A percentile compares a stretch with the other conserved stretches of the same genome.
Conservation (phyloP, 2,888 invertebrate genomes). For the Pristionchus exspectatus region DNA sequence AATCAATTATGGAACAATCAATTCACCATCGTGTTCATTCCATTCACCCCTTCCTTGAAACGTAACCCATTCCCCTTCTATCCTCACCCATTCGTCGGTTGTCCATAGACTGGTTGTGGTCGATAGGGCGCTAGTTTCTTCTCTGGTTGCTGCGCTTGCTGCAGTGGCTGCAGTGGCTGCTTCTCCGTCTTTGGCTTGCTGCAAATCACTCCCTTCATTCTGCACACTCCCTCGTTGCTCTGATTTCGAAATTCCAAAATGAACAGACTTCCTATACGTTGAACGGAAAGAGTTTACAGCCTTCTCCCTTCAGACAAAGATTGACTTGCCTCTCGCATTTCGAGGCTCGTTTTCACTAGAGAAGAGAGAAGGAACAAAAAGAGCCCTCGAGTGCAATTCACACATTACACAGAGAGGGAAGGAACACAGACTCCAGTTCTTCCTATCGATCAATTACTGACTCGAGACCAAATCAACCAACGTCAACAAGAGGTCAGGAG, state of each 20-base stretch:
- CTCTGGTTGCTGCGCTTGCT: slow-evolving; percentile 55
- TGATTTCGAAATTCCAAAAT: not conserved
- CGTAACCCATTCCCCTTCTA: not conserved
- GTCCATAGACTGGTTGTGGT: slow-evolving; percentile 69
- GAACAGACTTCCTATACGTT: not conserved
- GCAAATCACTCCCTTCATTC: slow-evolving; percentile 2
- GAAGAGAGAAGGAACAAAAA: slow-evolving; percentile 23
- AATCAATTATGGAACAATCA: no score
- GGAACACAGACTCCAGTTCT: slow-evolving; percentile 9
- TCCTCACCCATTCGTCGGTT: slow-evolving; percentile 43
- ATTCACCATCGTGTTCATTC: no score
- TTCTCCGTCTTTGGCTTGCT: slow-evolving; percentile 49
- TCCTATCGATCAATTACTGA: not conserved
- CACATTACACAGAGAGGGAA: slow-evolving; percentile 37
- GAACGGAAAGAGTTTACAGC: not conserved
- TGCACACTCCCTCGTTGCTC: not conserved
- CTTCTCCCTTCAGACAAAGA: slow-evolving; percentile 20
- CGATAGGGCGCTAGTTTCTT: slow-evolving; percentile 68
- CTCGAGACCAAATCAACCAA: not conserved
- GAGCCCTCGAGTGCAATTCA: slow-evolving; percentile 20
- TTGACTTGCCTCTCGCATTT: slow-evolving; percentile 6
- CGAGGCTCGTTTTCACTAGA: slow-evolving; percentile 13
- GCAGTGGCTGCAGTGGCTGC: slow-evolving; percentile 52
- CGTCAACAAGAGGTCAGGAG: not conserved
- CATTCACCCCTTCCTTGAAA: not conserved